Evolutionary conservation across 2,797 vertebrate genomes (phyloP), one percentile per base, ranked within the genome.

Genomic region (Catamblyrhynchus diadema): DNA sequence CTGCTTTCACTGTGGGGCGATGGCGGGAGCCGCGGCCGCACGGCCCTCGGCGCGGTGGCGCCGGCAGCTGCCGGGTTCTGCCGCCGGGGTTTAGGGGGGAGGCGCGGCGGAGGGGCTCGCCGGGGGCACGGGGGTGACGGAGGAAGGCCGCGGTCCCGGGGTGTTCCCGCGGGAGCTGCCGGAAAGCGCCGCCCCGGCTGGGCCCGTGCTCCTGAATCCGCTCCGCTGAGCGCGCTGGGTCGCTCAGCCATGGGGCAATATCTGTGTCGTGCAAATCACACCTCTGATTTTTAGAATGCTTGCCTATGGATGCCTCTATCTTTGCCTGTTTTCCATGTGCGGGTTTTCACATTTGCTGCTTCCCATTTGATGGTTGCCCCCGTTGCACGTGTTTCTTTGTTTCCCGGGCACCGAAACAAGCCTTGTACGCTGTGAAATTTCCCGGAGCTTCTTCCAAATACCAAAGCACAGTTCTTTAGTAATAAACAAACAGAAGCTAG

Each of bases 221-320:
- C 9, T 21, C 32, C 0, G 39, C 14, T 0, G 32, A 3, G 60
- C 23, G 19, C 16, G 23, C 59, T 6, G 15, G 12, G 2, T 37
- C n/a, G 17, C 50, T 39, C n/a, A 8, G 45, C 21, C 3, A 0
- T 1, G 4, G 22, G 48, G 41, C 6, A 32, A 1, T 3, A 5
- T 0, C 24, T 3, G 12, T 2, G 0, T 3, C 32, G 0, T 20
- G 33, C n/a, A 1, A 0, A 1, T 27, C 6, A 0, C 6, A 4
- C 7, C 2, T 21, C 4, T 7, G 14, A 0, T 11, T 30, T 37
- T 9, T 5, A 12, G 11, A n/a, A 0, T 2, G 35, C 3, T n/a
- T 54, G 57, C 12, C 20, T 5, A 1, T 3, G 0, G 14, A 10
- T 7, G 10, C 9, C 10, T 2, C 4, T 30, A 0, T 20, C 3